Percentiles rank a stretch among this genome's conserved stretches.
phyloP scores from a whole-genome alignment of 2,113 vertebrate species.

The Myrmecobius fasciatus region DNA sequence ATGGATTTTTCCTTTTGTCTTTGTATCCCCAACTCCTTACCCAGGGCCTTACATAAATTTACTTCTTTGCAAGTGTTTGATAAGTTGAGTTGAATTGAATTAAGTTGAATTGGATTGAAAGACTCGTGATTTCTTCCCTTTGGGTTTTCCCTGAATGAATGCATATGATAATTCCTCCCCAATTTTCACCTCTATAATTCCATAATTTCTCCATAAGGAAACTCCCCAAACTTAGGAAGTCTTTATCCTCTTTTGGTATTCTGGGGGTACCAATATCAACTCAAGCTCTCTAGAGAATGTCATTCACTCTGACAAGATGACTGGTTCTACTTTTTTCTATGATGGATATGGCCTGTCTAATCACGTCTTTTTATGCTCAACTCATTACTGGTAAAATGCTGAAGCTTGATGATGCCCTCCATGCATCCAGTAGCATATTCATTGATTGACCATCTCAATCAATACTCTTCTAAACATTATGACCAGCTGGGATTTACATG shows the following conservation, averaged over 20 bases:
- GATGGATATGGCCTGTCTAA: background rate
- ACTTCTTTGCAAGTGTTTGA: slow-evolving; percentile 55
- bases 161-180: background rate
- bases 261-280: background rate
- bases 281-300: background rate
- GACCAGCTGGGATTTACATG: background rate
- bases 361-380: background rate
- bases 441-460: background rate
- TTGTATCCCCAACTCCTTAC: background rate
- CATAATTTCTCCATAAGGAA: background rate
- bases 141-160: background rate
- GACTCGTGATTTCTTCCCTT: background rate
- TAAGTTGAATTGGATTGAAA: slow-evolving; percentile 4
- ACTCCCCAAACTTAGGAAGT: background rate
- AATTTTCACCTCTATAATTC: background rate
- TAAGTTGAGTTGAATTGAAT: slow-evolving; percentile 35
- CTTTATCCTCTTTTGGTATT: background rate
- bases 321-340: background rate
- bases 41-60: background rate
- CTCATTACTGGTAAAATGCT: background rate
- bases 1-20: background rate
- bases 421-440: background rate
- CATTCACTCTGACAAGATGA: background rate
- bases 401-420: background rate
- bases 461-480: background rate